Base-by-base conservation (phyloP, 2,797 vertebrate species). In the Neosalanx taihuensis region DNA sequence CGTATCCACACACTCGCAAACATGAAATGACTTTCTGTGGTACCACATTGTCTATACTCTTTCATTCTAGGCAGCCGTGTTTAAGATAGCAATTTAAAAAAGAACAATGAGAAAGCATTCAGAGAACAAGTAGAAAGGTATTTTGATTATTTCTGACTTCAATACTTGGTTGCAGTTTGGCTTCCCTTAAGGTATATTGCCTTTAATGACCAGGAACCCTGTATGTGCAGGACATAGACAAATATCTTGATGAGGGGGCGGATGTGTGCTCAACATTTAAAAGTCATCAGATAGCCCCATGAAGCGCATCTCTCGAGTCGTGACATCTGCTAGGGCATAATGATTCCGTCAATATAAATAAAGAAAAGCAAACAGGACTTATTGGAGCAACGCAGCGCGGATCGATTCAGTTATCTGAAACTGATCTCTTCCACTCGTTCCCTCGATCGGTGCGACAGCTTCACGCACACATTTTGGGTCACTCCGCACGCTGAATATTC, bases 231-330 rank as follows among this genome's bases (percentile, higher is more conserved):
- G 0, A 23, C 69, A 63, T 26, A 73, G 67, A 73, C 76, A 78
- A 82, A 79, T 60, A 71, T 13, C 62, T 51, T 3, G 18, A 15
- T 30, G 70, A 74, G 76, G 64, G 57, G 67, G 68, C 76, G 6
- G 64, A 82, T 85, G 79, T 85, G 77, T 84, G 77, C 72, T 61
- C 82, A 83, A 71, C 77, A 82, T 88, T 82, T 82, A 82, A 87
- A 89, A 84, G 83, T 75, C 76, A 81, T 83, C 83, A 72, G 81
- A 86, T 69, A 80, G 61, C 1, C 18, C 70, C 82, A 90, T 89
- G 86, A 85, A 35, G 67, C 51, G 18, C 53, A 20, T 69, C 49
- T 26, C 57, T 4, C 2, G 61, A 41, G 30, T 58, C n/a, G 10
- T 23, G 23, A 31, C 74, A 72, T 37, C 51, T 62, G 72, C 72